Conservation (phyloP, 1,140 invertebrate genomes). For the Holotrichia oblita region DNA sequence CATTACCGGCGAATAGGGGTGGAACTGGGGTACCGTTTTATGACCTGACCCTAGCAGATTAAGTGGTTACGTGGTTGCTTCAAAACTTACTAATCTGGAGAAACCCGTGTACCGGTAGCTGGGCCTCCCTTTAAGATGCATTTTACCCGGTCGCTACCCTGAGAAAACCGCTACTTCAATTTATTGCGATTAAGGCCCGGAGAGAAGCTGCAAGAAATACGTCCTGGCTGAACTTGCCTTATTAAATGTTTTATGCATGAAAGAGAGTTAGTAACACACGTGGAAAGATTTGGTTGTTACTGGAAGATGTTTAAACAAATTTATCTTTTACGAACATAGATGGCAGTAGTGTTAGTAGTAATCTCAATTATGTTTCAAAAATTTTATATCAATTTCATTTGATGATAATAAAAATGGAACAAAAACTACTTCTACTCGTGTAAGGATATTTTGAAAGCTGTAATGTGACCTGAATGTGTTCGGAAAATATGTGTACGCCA, state of each 20-base stretch:
- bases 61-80: constrained; percentile 59
- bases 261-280: background rate
- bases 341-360: too few species aligned
- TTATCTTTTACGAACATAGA: too few species aligned
- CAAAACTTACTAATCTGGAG: constrained; percentile 54
- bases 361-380: too few species aligned
- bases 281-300: too few species aligned
- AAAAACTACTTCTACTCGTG: too few species aligned
- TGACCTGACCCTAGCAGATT: constrained; percentile 59
- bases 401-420: too few species aligned
- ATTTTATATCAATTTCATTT: too few species aligned
- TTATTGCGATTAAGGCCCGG: constrained; percentile 4
- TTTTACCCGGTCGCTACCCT: too few species aligned
- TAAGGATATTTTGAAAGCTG: too few species aligned
- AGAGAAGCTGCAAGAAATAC: constrained; percentile 13
- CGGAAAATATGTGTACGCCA: too few species aligned
- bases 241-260: constrained; percentile 35
- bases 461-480: too few species aligned
- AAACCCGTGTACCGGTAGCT: constrained; percentile 38
- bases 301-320: too few species aligned
- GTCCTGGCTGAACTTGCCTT: background rate
- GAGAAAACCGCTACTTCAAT: constrained; percentile 28
- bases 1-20: constrained; percentile 44
- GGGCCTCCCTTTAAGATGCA: constrained; percentile 42
- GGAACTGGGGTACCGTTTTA: constrained; percentile 53